Evolutionary conservation across 2,888 invertebrate genomes (phyloP), one percentile per base, ranked within the genome.

Genomic region (Sisyra terminalis): DNA sequence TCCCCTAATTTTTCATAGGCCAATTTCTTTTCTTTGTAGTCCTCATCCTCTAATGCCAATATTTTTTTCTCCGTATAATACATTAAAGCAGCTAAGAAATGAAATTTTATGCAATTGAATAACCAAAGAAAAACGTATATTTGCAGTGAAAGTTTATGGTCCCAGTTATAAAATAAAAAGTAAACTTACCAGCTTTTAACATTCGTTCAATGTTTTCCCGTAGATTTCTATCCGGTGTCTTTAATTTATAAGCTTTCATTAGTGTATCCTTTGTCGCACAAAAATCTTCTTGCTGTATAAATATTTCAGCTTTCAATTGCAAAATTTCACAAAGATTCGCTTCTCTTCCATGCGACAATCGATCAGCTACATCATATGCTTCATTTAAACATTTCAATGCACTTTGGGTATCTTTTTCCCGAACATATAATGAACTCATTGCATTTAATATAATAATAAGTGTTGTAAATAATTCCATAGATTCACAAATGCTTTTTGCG

Each of bases 1-100:
- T 94, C 94, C 0, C 88, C 94, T 35, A 92, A 64, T 54, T 73
- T 78, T 58, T 94, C 93, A 56, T 82, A 86, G 0, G 86, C 56
- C 40, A 66, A 67, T 56, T 81, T 78, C 42, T 74, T 70, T 8
- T 68, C 61, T 2, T 51, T 54, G 50, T 72, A 69, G 53, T 81
- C 71, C 1, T 65, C 58, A 1, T 74, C 72, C 31, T 70, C 64
- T 0, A 71, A 69, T 3, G 70, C 65, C 44, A 78, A 63, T 1
- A 86, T 55, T 5, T 72, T 60, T 48, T 81, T 78, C 58, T 81
- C 75, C 2, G 74, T 70, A 50, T 76, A 68, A 51, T 79, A 80
- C 57, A 85, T 72, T 46, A 73, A 73, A 16, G 75, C 75, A 49
- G 80, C 79, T 79, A 53, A 47, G 49, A 51, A 43, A n/a, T n/a